Base-by-base conservation (phyloP, 2,797 vertebrate species). In the Arremon brunneinucha region DNA sequence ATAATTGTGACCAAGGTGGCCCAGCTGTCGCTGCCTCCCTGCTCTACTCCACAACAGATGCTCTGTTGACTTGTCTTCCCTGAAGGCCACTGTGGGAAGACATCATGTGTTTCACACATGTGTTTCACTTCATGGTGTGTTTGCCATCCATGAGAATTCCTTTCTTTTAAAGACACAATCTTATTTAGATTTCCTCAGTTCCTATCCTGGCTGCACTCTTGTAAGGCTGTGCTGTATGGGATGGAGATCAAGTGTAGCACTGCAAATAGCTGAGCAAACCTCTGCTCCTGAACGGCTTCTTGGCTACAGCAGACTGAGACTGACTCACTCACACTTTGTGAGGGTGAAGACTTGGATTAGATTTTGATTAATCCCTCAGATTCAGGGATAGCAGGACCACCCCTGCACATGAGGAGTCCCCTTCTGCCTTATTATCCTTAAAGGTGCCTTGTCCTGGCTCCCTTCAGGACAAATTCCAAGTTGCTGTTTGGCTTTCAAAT, bases 391-490 rank as follows among this genome's bases (percentile, higher is more conserved):
- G 68, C 71, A 83, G 82, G 41, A 60, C 49, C 75, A 68, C 15
- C 28, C 30, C 34, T 28, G 43, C 83, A 69, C 43, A 49, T 7
- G 6, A 70, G 39, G 75, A 65, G 47, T 56, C 49, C 70, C 57
- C 47, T 87, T 80, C 65, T 95, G 96, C 97, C 96, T 97, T 96
- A 97, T 24, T 95, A 52, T 68, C 65, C 68, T 80, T 92, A 65
- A 67, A 93, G 91, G 93, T 97, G 96, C 95, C 96, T 97, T 93
- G 92, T 90, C 56, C 88, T 94, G 60, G 14, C 65, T 90, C 32
- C 20, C 19, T 55, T 84, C 93, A 87, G 93, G 91, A 87, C 84
- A 89, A 87, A 85, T 70, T 93, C 71, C 49, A 69, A 67, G 37
- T 39, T 84, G 60, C 80, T 83, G 41, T 92, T 87, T 70, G 77